phyloP scores from a whole-genome alignment of 2,113 vertebrate species.

The Nycticryphes semicollaris region DNA sequence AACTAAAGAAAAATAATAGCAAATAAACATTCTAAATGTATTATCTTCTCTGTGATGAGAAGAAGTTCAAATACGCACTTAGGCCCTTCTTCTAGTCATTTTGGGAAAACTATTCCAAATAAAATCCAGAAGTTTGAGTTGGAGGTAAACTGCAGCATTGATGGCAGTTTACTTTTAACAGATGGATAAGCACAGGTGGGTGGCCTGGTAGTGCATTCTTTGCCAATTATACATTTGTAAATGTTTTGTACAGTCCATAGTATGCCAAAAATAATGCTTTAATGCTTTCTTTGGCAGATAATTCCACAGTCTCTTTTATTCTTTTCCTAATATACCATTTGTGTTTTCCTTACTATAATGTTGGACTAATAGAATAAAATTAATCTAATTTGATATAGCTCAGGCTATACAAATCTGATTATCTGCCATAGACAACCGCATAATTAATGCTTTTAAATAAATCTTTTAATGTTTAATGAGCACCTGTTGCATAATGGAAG shows the following conservation, averaged over 20 bases:
- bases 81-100: background rate
- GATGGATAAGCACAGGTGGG: background rate
- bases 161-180: background rate
- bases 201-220: background rate
- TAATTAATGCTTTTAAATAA: conserved; percentile 6
- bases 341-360: background rate
- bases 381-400: background rate
- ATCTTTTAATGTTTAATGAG: background rate
- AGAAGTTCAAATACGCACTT: background rate
- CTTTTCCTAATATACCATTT: background rate
- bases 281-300: background rate
- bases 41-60: background rate
- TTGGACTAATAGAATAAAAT: background rate
- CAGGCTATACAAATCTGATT: conserved; percentile 10
- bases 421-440: background rate
- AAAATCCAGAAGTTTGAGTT: background rate
- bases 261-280: background rate
- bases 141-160: background rate
- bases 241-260: background rate
- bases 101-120: background rate
- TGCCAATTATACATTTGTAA: background rate
- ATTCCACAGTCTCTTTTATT: background rate
- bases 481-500: background rate
- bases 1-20: background rate
- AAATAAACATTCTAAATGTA: background rate